phyloP scores from a whole-genome alignment of 2,797 vertebrate species.

The Clangula hyemalis region DNA sequence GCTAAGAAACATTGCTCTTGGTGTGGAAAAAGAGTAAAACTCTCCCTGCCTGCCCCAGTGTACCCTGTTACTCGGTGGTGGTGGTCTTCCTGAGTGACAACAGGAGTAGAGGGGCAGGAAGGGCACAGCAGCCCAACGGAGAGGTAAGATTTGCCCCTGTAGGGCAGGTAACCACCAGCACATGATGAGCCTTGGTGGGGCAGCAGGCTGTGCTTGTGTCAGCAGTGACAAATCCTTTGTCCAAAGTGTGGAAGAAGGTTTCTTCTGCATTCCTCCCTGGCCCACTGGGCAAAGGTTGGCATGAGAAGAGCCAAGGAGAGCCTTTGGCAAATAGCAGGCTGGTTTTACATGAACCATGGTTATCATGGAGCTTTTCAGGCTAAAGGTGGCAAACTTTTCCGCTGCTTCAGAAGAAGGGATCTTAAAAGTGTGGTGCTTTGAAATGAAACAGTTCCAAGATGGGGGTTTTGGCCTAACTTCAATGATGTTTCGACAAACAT shows the following conservation, averaged over 20 bases:
- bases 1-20: not conserved
- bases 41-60: not conserved
- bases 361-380: not conserved
- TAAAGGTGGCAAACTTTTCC: not conserved
- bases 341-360: not conserved
- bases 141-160: not conserved
- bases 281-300: not conserved
- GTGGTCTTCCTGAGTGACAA: not conserved
- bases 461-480: not conserved
- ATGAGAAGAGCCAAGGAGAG: not conserved
- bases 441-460: not conserved
- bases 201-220: not conserved
- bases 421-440: not conserved
- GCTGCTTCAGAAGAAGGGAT: not conserved
- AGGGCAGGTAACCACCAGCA: not conserved
- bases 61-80: not conserved
- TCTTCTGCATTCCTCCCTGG: not conserved
- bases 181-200: not conserved
- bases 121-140: not conserved
- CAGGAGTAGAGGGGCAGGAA: not conserved
- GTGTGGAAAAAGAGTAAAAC: not conserved
- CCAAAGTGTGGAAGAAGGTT: not conserved
- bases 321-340: not conserved
- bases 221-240: not conserved
- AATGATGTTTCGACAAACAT: not conserved